Base-by-base conservation (phyloP, 2,113 vertebrate species). In the Oncorhynchus gorbuscha region DNA sequence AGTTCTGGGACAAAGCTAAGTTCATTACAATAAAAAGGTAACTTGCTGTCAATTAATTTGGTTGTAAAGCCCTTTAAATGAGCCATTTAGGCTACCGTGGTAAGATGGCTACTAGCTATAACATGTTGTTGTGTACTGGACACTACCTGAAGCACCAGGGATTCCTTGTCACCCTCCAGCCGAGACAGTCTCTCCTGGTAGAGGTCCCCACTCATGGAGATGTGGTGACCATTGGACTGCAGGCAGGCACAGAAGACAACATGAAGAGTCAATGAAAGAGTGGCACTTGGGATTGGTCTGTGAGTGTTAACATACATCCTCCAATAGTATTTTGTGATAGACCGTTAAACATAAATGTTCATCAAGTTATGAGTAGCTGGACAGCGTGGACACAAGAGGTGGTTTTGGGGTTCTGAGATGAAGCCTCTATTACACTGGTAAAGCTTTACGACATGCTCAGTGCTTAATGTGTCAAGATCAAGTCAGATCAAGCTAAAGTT, bases 111-210 rank as follows among this genome's bases (percentile, higher is more conserved):
- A 45, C 39, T 58, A 20, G 2, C 55, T 14, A 58, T 58, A 18
- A 58, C 55, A 14, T 58, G 13, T 20, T 62, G 59, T 62, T 22
- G 26, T 71, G 24, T 67, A 20, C 35, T 13, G 73, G 16, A 65
- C 88, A 88, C 81, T 93, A 96, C 97, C 95, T 99, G 98, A 84
- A 99, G 94, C 84, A 99, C 95, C 13, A 99, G 95, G 49, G 98
- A 99, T 85, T 99, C 97, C 84, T 98, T 99, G 90, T 99, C 98
- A 71, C 93, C 95, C 90, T 99, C 98, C 79, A 99, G 84, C 66
- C 97, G 92, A 28, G 94, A 90, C n/a, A 99, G 93, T 76, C 98
- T 93, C 87, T 99, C 98, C 81, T 99, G 97, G 89, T 99, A 99
- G 39, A 96, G 92, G 89, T 99, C 97, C 79, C 94, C 94, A 74